Conservation (phyloP, 2,888 invertebrate genomes). For the Cantharis nigra region DNA sequence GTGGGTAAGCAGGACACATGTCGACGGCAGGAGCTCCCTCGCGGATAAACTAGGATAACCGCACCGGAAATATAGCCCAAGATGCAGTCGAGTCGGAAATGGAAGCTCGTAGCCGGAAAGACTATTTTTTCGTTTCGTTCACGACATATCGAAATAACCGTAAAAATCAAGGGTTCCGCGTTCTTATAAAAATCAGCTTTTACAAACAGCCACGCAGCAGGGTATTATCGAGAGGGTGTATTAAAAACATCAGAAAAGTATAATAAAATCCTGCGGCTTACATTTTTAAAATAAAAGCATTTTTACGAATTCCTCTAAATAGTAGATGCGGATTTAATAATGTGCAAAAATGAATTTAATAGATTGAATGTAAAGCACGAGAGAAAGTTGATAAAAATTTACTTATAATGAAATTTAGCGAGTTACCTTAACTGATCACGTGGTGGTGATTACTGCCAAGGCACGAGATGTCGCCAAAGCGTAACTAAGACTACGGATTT, state of each 20-base stretch:
- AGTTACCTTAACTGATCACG: constrained; percentile 42
- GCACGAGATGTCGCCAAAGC: constrained; percentile 38
- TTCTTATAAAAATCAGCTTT: constrained; percentile 37
- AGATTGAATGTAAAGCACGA: not conserved
- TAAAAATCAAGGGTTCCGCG: constrained; percentile 42
- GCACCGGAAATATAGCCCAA: constrained; percentile 60
- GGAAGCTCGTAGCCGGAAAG: constrained; percentile 61
- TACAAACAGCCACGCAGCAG: constrained; percentile 43
- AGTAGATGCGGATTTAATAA: not conserved
- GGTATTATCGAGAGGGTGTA: constrained; percentile 24
- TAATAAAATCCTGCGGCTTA: not conserved
- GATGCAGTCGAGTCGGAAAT: constrained; percentile 58
- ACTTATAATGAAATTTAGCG: constrained; percentile 59
- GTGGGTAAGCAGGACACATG: constrained; percentile 62
- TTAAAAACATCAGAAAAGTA: not conserved
- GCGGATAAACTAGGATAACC: constrained; percentile 64
- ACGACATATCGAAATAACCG: constrained; percentile 44
- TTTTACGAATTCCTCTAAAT: not conserved
- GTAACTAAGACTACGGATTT: constrained; percentile 41
- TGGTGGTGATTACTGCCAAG: constrained; percentile 44
- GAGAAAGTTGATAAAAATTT: constrained; percentile 42
- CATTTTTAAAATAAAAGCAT: constrained; percentile 5
- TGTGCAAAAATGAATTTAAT: not conserved
- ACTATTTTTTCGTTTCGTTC: constrained; percentile 58
- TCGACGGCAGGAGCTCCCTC: constrained; percentile 61